Evolutionary conservation across 2,797 vertebrate genomes (phyloP).

Genomic region (Phataginus tricuspis): DNA sequence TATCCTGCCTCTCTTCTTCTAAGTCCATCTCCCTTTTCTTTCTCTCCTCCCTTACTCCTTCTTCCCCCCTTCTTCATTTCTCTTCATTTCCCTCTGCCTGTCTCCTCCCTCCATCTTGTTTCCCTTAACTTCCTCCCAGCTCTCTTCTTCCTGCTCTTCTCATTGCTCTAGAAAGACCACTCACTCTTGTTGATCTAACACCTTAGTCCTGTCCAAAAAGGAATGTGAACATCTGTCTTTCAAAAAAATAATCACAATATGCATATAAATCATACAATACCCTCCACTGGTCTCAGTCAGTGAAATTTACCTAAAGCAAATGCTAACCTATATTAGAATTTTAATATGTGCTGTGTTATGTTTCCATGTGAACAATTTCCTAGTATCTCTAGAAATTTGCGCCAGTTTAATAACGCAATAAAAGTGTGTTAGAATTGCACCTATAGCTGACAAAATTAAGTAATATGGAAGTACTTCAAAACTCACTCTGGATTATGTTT

Average conservation of each 20-base stretch:
- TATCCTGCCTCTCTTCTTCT: background rate
- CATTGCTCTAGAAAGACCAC: background rate
- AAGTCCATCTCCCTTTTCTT: background rate
- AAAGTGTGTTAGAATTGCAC: slow-evolving; percentile 31
- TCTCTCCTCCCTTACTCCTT: background rate
- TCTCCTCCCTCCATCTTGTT: background rate
- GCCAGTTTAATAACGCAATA: slow-evolving; percentile 42
- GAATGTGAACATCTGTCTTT: background rate
- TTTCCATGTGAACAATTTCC: slow-evolving; percentile 65
- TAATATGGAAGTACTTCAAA: background rate
- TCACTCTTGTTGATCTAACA: background rate
- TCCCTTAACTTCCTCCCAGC: background rate
- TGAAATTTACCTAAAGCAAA: slow-evolving; percentile 16
- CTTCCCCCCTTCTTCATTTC: background rate
- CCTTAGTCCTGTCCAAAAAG: background rate
- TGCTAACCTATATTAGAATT: slow-evolving; percentile 65
- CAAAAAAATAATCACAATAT: background rate
- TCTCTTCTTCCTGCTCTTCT: background rate
- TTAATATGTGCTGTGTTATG: slow-evolving; percentile 45
- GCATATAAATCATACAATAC: background rate
- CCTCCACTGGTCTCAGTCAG: background rate
- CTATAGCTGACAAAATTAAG: background rate
- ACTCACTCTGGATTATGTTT: background rate
- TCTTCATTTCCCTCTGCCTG: background rate
- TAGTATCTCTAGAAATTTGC: slow-evolving; percentile 56